These are phyloP conservation scores for Chaetorhynchus papuensis DNA, from an alignment of 2,113 vertebrate species.

Conservation along the genomic window DNA sequence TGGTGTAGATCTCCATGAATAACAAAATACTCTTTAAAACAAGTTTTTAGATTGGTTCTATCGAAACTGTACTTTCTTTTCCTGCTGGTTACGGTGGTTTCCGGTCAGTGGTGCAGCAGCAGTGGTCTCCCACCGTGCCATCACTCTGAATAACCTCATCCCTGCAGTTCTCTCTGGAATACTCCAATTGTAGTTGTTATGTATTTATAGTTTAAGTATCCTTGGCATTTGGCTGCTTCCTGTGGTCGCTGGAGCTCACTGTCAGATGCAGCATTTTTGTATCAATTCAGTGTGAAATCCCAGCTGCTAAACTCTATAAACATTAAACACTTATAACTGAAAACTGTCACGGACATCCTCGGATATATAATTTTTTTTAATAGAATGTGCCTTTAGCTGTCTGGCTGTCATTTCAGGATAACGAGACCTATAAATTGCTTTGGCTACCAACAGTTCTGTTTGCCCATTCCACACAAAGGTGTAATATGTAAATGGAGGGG, in stretches of 20 bases:
- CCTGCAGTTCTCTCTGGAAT: not conserved
- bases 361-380: not conserved
- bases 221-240: not conserved
- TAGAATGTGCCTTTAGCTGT: not conserved
- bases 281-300: not conserved
- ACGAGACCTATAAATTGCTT: not conserved
- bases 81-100: not conserved
- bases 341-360: not conserved
- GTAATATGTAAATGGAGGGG: not conserved
- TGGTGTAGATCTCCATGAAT: not conserved
- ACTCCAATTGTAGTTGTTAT: not conserved
- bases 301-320: constrained; percentile 17
- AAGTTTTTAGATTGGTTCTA: not conserved
- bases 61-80: not conserved
- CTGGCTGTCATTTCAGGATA: not conserved
- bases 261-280: not conserved
- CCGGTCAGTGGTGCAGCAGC: not conserved
- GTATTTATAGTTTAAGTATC: not conserved
- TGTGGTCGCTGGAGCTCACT: not conserved
- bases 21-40: not conserved
- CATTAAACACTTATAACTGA: not conserved
- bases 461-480: not conserved
- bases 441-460: not conserved
- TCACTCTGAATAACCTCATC: not conserved
- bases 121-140: not conserved